These are phyloP conservation scores for Oryzaephilus surinamensis DNA, from an alignment of 1,140 invertebrate species.

Conservation along the genomic window DNA sequence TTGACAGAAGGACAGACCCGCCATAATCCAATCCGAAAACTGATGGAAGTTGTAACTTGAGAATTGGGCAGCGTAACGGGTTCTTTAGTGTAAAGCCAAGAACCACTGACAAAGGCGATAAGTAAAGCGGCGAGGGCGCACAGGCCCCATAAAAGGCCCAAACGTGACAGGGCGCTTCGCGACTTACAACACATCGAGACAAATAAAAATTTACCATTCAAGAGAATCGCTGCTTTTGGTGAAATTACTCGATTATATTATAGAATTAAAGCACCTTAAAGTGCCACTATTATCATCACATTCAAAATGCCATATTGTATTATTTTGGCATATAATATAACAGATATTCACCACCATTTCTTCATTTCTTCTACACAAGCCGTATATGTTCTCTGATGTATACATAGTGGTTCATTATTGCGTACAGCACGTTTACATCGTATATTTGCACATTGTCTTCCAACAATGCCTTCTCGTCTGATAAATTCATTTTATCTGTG, in stretches of 20 bases:
- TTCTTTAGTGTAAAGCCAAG: constrained; percentile 42
- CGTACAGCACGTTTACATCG: constrained; percentile 3
- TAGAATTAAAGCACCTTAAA: neutral
- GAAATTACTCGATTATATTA: neutral
- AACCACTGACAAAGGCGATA: constrained; percentile 39
- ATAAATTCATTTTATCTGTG: too few species aligned
- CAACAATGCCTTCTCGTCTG: neutral
- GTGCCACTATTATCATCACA: neutral
- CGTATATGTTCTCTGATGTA: constrained; percentile 4
- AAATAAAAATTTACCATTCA: neutral
- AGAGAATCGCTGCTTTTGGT: neutral
- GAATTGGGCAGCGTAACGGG: constrained; percentile 37
- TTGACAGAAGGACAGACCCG: constrained; percentile 39
- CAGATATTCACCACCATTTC: constrained; percentile 8
- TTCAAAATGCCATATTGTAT: neutral
- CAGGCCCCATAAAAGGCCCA: constrained; percentile 37
- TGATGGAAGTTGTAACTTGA: constrained; percentile 34
- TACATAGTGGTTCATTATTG: constrained; percentile 7
- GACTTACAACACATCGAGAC: constrained; percentile 32
- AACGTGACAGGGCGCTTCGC: constrained; percentile 32
- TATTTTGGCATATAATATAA: neutral
- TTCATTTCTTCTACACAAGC: constrained; percentile 3
- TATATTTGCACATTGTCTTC: constrained; percentile 3
- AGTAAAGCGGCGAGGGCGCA: constrained; percentile 36
- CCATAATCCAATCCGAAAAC: constrained; percentile 41